Evolutionary conservation across 2,113 vertebrate genomes (phyloP), one percentile per base, ranked within the genome.

Genomic region (Scomber japonicus): DNA sequence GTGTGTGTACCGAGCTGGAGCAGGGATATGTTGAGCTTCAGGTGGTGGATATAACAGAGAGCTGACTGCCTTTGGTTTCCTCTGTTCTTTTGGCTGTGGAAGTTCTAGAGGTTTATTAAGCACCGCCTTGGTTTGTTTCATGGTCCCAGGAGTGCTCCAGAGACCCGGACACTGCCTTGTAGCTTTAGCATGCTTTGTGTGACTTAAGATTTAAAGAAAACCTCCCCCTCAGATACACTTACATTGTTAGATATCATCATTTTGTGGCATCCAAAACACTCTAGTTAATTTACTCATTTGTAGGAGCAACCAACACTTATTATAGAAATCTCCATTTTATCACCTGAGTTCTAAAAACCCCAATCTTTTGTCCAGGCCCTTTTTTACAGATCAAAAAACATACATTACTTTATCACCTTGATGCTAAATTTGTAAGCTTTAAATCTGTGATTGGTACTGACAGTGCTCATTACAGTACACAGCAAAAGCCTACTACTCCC

Each of bases 1-100:
- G 78, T 66, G 66, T 80, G 60, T 75, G 66, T 57, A 10, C 54
- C 48, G 44, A 72, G 67, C 35, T 11, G 10, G 30, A 62, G 59
- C 70, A 49, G 56, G 85, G 87, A 78, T 90, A 76, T 77, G 69
- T 50, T 49, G 75, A 54, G 87, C 86, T 89, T 69, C 71, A 81
- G 89, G 80, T 84, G 80, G 80, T 84, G 83, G 86, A 91, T 88
- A 72, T 64, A 83, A 44, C 73, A 71, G 65, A 80, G 66, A 77
- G 67, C 68, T 19, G 59, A 19, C 56, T 79, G 54, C 59, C 70
- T 81, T 78, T 55, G 69, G 2, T 76, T 68, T 35, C 56, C 35
- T 78, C 76, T 51, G 2, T 75, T 61, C 51, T 82, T 53, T 75
- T 46, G 31, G 70, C 60, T 27, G 24, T 78, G 71, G 35, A 35